Percentiles rank a stretch among this genome's conserved stretches.
Conservation (phyloP, 2,113 vertebrate species). For the Corythornis vintsioides region DNA sequence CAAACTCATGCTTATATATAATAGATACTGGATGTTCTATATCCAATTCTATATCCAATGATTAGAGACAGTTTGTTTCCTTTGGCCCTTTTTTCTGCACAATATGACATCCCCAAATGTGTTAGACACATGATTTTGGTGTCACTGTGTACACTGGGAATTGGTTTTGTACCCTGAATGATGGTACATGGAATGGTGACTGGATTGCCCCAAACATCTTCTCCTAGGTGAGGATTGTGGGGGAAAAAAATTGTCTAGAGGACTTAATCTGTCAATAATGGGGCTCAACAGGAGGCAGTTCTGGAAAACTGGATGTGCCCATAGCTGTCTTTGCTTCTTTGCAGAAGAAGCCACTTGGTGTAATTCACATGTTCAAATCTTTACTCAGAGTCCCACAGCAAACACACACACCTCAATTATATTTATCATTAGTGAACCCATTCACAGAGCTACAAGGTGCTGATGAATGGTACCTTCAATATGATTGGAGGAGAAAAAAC, state of each 20-base stretch:
- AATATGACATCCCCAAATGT: neutral
- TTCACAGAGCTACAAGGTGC: neutral
- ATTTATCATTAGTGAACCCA: neutral
- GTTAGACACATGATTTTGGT: neutral
- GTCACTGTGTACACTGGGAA: neutral
- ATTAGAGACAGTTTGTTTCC: neutral
- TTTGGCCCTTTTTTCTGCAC: neutral
- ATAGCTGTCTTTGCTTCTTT: neutral
- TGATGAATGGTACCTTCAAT: neutral
- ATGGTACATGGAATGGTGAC: neutral
- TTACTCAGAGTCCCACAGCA: neutral
- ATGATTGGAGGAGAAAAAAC: neutral
- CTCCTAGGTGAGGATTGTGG: neutral
- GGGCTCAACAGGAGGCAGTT: fast-evolving
- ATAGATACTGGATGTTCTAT: neutral
- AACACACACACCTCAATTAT: neutral
- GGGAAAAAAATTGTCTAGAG: fast-evolving
- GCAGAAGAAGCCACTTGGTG: neutral
- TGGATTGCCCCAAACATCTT: neutral
- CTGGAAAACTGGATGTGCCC: neutral
- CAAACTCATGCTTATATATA: neutral
- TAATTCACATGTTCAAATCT: neutral
- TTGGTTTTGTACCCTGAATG: neutral
- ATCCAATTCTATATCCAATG: neutral
- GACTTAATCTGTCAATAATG: neutral